Percentiles rank a stretch among this genome's conserved stretches.
Evolutionary conservation across 1,140 invertebrate genomes (phyloP).

Genomic region (Drosophila rhopaloa): DNA sequence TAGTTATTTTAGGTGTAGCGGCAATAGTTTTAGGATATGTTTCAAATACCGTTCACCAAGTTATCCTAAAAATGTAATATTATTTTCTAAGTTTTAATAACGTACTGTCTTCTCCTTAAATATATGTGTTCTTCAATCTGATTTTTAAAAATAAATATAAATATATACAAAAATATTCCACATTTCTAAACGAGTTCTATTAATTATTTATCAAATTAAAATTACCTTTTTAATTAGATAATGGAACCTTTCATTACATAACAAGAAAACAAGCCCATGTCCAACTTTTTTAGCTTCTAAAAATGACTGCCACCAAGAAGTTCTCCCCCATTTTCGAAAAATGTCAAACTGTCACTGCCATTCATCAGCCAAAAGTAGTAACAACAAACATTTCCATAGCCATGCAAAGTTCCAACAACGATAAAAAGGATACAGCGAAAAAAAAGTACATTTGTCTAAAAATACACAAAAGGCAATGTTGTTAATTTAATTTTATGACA

Average conservation of each 20-base stretch:
- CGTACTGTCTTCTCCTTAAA: too few species aligned
- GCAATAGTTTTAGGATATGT: too few species aligned
- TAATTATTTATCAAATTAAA: too few species aligned
- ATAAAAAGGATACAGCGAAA: not conserved
- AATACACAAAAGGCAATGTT: conserved; percentile 40
- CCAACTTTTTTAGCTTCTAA: not conserved
- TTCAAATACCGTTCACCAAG: too few species aligned
- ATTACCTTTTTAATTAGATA: not conserved
- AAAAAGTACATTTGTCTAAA: conserved; percentile 36
- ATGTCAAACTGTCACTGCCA: conserved; percentile 45
- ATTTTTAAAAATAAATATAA: too few species aligned
- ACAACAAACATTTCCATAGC: conserved; percentile 31
- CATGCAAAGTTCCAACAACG: conserved; percentile 29
- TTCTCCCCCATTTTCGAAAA: conserved; percentile 12
- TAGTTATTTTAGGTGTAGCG: too few species aligned
- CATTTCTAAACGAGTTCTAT: too few species aligned
- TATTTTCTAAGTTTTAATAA: too few species aligned
- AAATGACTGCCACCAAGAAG: conserved; percentile 4
- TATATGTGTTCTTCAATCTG: too few species aligned
- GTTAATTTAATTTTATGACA: conserved; percentile 77
- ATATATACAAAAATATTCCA: too few species aligned
- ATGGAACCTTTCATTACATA: not conserved
- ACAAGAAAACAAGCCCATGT: not conserved
- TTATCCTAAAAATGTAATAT: too few species aligned
- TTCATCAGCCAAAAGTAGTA: conserved; percentile 8